Base-by-base conservation (phyloP, 2,888 invertebrate genomes). In the Nomada hirtipes region DNA sequence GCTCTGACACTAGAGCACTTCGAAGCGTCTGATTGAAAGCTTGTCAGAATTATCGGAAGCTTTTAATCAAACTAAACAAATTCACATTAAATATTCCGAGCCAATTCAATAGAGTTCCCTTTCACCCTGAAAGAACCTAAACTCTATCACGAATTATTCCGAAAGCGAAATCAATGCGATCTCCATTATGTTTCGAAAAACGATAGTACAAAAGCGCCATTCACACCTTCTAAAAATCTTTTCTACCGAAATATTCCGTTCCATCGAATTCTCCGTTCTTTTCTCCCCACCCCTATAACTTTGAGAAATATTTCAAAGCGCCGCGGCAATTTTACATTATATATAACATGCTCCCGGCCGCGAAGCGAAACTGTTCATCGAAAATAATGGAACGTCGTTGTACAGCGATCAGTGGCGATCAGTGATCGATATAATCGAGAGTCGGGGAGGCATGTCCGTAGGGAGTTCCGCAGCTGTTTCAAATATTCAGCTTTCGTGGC, bases 351-450 rank as follows among this genome's bases (percentile, higher is more conserved):
- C 7, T 13, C 47, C 61, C 23, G 78, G 50, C 63, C 69, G 7
- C 18, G 0, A 13, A 11, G 3, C 13, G 64, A 18, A 15, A 36
- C 50, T 10, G 3, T 36, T 57, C 36, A 1, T 0, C 53, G 53
- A 42, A 55, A 73, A 81, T 86, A 86, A 88, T 84, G 82, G 80
- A 77, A 70, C 70, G 67, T 74, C 64, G 76, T 29, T 80, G 85
- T 86, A 86, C 86, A 88, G 26, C 71, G 70, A 36, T 36, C 36
- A 36, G 1, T 36, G 36, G 36, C 36, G 7, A 85, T 86, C 71
- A 60, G 52, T 60, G 61, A 52, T 29, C 61, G 59, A 85, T 83
- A 82, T 82, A 86, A 86, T 84, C 74, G 59, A 26, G 57, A 60
- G n/a, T 60, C n/a, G 47, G 53, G 36, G 59, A 29, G n/a, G 61